Evolutionary conservation across 2,888 invertebrate genomes (phyloP), one percentile per base, ranked within the genome.

Genomic region (Helobdella robusta): DNA sequence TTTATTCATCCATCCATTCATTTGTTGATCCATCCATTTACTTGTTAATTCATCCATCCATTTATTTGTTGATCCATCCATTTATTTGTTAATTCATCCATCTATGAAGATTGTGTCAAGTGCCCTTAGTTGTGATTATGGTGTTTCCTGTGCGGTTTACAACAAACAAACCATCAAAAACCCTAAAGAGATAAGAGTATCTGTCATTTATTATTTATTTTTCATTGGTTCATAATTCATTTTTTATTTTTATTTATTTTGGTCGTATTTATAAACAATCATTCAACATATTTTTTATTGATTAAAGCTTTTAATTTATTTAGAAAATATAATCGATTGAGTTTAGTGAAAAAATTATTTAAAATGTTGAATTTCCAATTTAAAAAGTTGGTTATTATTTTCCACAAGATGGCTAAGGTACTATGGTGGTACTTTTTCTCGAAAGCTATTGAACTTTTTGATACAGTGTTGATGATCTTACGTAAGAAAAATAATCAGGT

Each of bases 401-500:
- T 62, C 20, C 70, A 72, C 1, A 71, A 77, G 77, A 73, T 78
- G 48, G 76, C 77, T 15, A 73, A 73, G 52, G 77, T 77, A 0
- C 59, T 78, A 48, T 78, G 77, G 76, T 76, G 75, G 73, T 80
- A 78, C 67, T 78, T 75, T 67, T 73, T 79, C 67, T 78, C 79
- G 2, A 80, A 80, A 67, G 75, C 75, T 32, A 74, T 79, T 40
- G 80, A 80, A 65, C 70, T 79, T 25, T 70, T 75, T 70, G 79
- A 80, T 70, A 79, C 80, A 28, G 74, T 79, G 74, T 89, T 93
- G 83, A 92, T 94, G 79, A 89, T 94, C 70, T 79, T 93, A 67
- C 84, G 93, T 66, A 93, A 93, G 80, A 93, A 93, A 78, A 86
- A 88, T 64, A 86, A 86, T 70, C 68, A 68, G 64, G 62, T 62